Conservation (phyloP, 2,113 vertebrate species). For the Turnix velox region DNA sequence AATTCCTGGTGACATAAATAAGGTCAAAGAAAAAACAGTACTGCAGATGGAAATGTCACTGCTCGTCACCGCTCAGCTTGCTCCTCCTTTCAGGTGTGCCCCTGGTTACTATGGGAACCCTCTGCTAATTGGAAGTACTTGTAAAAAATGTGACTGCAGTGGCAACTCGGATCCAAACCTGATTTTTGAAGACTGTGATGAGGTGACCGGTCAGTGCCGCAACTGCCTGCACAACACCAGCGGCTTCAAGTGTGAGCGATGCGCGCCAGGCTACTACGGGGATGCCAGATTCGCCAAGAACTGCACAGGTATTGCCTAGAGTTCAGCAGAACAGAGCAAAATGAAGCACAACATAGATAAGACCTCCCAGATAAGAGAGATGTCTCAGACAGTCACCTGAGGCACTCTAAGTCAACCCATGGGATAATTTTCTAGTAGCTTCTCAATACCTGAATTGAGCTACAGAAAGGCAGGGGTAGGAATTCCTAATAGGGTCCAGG, state of each 20-base stretch:
- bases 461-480: no score
- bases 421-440: no score
- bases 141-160: constrained; percentile 93
- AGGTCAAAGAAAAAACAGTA: neutral
- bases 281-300: constrained; percentile 86
- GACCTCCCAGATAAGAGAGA: neutral
- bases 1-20: neutral
- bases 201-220: constrained; percentile 88
- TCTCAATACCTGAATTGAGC: no score
- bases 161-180: constrained; percentile 95
- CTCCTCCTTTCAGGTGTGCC: constrained; percentile 82
- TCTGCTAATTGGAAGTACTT: constrained; percentile 80
- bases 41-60: neutral
- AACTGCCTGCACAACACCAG: constrained; percentile 88
- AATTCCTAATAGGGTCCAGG: no score
- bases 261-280: constrained; percentile 87
- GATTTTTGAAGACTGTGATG: constrained; percentile 93
- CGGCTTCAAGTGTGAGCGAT: constrained; percentile 86
- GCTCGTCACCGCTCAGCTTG: neutral
- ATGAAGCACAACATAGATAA: accelerated
- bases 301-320: constrained; percentile 80
- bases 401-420: no score
- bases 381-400: neutral
- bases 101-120: constrained; percentile 97
- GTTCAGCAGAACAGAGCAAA: neutral